Percentiles rank a stretch among this genome's conserved stretches.
These are phyloP conservation scores for Drymodes brunneopygia DNA, from an alignment of 2,113 vertebrate species.

Conservation along the genomic window DNA sequence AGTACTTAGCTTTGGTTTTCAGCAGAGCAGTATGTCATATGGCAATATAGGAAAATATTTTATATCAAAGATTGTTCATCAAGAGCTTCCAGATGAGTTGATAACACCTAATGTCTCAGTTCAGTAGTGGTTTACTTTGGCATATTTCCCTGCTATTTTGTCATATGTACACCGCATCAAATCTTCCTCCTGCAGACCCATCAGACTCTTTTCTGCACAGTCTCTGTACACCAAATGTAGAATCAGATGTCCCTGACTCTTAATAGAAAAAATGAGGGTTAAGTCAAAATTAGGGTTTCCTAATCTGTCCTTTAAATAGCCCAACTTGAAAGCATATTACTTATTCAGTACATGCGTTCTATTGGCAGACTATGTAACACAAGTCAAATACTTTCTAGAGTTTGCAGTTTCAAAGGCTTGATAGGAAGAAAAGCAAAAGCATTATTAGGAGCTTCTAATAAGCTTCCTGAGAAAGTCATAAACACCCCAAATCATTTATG, in stretches of 20 bases:
- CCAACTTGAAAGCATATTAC: not conserved
- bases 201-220: not conserved
- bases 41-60: not conserved
- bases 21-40: not conserved
- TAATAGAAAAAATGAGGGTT: not conserved
- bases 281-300: not conserved
- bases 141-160: not conserved
- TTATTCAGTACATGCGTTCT: not conserved
- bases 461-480: not conserved
- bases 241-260: not conserved
- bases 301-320: not conserved
- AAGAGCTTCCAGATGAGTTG: constrained; percentile 39
- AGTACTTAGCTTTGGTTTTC: not conserved
- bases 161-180: constrained; percentile 24
- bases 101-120: constrained; percentile 6
- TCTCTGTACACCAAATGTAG: not conserved
- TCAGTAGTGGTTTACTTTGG: constrained; percentile 8
- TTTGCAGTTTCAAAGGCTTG: not conserved
- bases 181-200: not conserved
- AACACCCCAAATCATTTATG: not conserved
- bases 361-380: not conserved
- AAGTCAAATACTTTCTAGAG: not conserved
- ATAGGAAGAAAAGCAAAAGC: not conserved
- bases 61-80: not conserved
- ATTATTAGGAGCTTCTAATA: not conserved